Base-by-base conservation (phyloP, 2,888 invertebrate species). In the Apamea crenata region DNA sequence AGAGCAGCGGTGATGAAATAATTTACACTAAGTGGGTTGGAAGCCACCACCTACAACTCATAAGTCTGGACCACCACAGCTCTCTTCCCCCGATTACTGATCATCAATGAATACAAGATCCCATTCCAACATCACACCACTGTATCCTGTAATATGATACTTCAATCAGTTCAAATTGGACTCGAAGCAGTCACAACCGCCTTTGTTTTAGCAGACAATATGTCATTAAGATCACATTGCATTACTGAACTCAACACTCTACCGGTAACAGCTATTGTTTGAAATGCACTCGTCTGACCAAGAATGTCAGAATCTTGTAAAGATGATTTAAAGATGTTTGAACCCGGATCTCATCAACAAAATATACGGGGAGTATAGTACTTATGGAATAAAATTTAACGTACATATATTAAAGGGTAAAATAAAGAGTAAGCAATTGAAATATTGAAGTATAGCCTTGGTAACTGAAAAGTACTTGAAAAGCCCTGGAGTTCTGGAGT, bases 201-300 rank as follows among this genome's bases (percentile, higher is more conserved):
- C 63, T 71, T 84, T 85, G 83, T 84, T 50, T 36, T 16, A 12
- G 0, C n/a, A 59, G 16, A 82, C 85, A 85, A 71, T 81, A 59
- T 59, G 56, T 40, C 82, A 44, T 81, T 67, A 74, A 74, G 76
- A 73, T 77, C 82, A 36, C 40, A 36, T 85, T 85, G 29, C 66
- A 44, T 40, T 79, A 44, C 4, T 81, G 75, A 85, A 77, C 73
- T 63, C 56, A 16, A 73, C 59, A 66, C 61, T 69, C 65, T 56
- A 59, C 63, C 32, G 69, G 25, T 61, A 76, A 69, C 21, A 25
- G 47, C n/a, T 50, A 73, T 73, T 83, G 85, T 74, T 68, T 36
- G 16, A 29, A 8, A 25, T 44, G 29, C 7, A 18, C 53, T 40
- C n/a, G 29, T 40, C 36, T 74, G 8, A 7, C 8, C 50, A 53